phyloP scores from a whole-genome alignment of 2,797 vertebrate genomes.

The Eulemur albifrons region DNA sequence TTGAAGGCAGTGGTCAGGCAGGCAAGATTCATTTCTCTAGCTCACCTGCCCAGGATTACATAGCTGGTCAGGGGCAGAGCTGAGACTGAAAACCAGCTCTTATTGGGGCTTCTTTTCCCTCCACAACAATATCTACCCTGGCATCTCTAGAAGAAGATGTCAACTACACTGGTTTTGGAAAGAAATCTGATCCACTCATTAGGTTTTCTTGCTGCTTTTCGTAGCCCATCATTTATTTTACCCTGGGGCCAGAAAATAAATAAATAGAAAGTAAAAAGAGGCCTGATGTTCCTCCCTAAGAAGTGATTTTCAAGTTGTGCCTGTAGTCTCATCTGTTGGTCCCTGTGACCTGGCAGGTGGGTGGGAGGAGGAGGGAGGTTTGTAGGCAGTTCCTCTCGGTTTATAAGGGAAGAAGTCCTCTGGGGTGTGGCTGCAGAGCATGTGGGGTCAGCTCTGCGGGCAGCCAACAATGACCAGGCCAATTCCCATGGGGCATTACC shows the following conservation, averaged over 20 bases:
- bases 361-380: background rate
- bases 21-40: background rate
- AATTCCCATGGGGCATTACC: background rate
- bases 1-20: background rate
- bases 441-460: fast-evolving
- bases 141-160: background rate
- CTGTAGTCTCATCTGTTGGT: background rate
- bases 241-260: background rate
- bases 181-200: background rate
- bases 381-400: fast-evolving
- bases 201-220: background rate
- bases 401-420: background rate
- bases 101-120: background rate
- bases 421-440: background rate
- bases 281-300: background rate
- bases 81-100: background rate
- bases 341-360: background rate
- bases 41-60: background rate
- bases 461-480: background rate
- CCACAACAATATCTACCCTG: too few relatives aligned
- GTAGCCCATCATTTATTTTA: background rate
- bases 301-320: background rate
- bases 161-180: background rate
- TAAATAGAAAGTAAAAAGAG: background rate
- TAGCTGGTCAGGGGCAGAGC: background rate